Conservation (phyloP, 2,797 vertebrate genomes). For the Notamacropus eugenii region DNA sequence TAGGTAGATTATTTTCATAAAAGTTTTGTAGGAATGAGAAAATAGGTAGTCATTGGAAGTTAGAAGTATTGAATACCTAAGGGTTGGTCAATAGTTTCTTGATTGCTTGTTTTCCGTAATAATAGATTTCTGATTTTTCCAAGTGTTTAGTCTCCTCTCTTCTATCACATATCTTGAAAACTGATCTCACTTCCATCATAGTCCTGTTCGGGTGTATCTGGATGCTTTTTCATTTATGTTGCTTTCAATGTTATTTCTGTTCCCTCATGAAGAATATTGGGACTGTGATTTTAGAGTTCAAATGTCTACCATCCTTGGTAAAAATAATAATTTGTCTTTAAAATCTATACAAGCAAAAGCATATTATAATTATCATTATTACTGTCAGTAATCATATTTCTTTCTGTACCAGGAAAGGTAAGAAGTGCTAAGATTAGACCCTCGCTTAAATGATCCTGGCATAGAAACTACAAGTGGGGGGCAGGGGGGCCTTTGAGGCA, state of each 20-base stretch:
- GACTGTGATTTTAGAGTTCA: neutral
- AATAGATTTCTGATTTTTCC: neutral
- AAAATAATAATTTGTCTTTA: neutral
- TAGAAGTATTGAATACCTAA: neutral
- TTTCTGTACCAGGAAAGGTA: neutral
- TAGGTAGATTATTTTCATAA: neutral
- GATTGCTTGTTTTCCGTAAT: neutral
- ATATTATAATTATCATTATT: neutral
- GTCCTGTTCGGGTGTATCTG: neutral
- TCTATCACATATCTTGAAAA: neutral
- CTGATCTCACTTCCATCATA: neutral
- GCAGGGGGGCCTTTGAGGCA: neutral
- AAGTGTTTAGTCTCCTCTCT: neutral
- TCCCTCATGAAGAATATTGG: neutral
- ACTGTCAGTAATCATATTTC: neutral
- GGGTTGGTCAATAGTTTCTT: neutral
- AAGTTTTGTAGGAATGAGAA: neutral
- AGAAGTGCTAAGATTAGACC: neutral
- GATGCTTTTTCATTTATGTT: neutral
- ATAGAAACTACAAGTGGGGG: neutral
- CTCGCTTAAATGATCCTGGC: neutral
- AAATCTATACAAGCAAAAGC: neutral
- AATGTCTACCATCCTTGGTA: neutral
- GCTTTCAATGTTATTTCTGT: neutral
- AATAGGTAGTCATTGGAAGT: neutral